Evolutionary conservation across 2,113 vertebrate genomes (phyloP), one percentile per base, ranked within the genome.

Genomic region (Megaleporinus macrocephalus): DNA sequence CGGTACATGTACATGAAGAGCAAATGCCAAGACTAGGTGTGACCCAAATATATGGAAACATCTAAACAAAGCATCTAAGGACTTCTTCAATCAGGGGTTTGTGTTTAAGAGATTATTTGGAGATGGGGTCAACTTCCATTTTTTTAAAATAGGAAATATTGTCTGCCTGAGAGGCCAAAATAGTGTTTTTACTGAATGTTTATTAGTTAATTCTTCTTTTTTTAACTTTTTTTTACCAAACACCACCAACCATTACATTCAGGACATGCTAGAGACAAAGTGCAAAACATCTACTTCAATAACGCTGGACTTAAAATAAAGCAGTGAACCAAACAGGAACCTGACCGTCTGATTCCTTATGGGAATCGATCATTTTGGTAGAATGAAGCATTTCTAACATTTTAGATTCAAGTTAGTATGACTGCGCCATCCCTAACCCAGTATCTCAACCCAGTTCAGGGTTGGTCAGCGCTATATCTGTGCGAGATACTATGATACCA

Each of bases 261-360:
- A 29, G 71, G 70, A 80, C 69, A 83, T 83, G 80, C 80, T 75
- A 76, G 36, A 83, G 73, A 76, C 73, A 76, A 80, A 80, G 81
- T 81, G 81, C 85, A 83, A 81, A 83, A 73, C 78, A 70, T 80
- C 81, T 69, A 76, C 29, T 30, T 63, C 51, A 80, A 76, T 57
- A 78, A 12, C 73, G 63, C 20, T 82, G 76, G 51, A 81, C 49
- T 44, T 74, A 15, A 16, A 41, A 81, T 74, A 33, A 57, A 68
- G 16, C 41, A 6, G 36, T 4, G 20, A 73, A 71, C 63, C 24
- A 14, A 41, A 27, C 27, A 47, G 59, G 72, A 53, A 36, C 59
- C 27, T 15, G 29, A 26, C 53, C 29, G 27, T 70, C 53, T 77
- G 76, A 71, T 85, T 85, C 76, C 44, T 61, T 33, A 13, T 55